Base-by-base conservation (phyloP, 2,797 vertebrate genomes). In the Esox lucius region DNA sequence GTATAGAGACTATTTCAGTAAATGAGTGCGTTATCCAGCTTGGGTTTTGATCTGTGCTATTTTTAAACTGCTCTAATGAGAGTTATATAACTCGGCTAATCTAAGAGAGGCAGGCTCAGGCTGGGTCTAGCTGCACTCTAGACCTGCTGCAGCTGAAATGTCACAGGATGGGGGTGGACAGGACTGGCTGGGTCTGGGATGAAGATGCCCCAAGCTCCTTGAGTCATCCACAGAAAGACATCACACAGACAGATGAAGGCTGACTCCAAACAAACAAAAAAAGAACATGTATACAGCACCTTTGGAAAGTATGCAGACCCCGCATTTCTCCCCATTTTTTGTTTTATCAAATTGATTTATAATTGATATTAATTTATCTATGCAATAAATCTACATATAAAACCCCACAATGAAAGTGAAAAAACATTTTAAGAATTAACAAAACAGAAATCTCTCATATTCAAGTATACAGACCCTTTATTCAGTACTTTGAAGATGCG, bases 11-110 rank as follows among this genome's bases (percentile, higher is more conserved):
- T 75, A 77, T 19, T 68, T 71, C 70, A 66, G 39, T 68, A 71
- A 81, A 79, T 59, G n/a, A 75, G 39, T 1, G 15, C n/a, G 71
- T 42, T 72, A 78, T 77, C 76, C 70, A 65, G 78, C 77, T 81
- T 71, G 49, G 33, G 28, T 81, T 85, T 84, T 83, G 79, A 83
- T 79, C 80, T 49, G 75, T 0, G 81, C 82, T 87, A 87, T 89
- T 89, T 88, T 89, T 84, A 85, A 85, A 85, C 39, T 1, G 79
- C 80, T 87, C 56, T 87, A 88, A 84, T 81, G 65, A 84, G 76
- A 72, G 82, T 91, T 91, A 88, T 77, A 71, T 83, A 90, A 91
- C 76, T 75, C 78, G 84, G 76, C 79, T 88, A 87, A 90, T 90
- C 82, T 90, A 83, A 75, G 75, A 83, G 28, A 84, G 80, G 76